phyloP scores from a whole-genome alignment of 2,113 vertebrate genomes.

The Percopsis transmontana region DNA sequence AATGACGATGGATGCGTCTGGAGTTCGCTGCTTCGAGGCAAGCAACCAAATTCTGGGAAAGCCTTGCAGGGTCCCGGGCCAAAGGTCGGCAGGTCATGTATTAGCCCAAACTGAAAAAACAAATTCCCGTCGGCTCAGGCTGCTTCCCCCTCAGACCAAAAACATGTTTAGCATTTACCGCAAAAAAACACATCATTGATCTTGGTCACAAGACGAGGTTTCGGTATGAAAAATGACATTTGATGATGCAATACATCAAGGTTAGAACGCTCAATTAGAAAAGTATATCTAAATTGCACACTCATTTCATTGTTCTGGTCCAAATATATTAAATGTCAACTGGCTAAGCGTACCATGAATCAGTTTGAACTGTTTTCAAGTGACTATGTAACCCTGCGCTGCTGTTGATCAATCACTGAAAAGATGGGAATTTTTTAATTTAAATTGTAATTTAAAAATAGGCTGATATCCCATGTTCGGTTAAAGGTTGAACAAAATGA shows the following conservation, averaged over 20 bases:
- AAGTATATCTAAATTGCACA: constrained; percentile 26
- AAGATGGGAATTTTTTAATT: constrained; percentile 9
- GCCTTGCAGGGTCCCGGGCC: constrained; percentile 42
- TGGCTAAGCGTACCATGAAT: constrained; percentile 47
- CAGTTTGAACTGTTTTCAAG: constrained; percentile 29
- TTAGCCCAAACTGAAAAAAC: constrained; percentile 52
- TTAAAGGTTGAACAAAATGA: constrained; percentile 23
- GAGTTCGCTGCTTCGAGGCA: constrained; percentile 56
- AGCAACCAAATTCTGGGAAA: constrained; percentile 65
- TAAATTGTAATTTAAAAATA: constrained; percentile 22
- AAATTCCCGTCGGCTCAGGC: constrained; percentile 58
- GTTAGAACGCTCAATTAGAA: constrained; percentile 59
- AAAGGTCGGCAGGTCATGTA: constrained; percentile 54
- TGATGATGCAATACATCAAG: constrained; percentile 53
- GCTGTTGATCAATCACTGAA: constrained; percentile 42
- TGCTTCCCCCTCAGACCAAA: constrained; percentile 51
- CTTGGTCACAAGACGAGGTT: constrained; percentile 31
- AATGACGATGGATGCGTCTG: constrained; percentile 65
- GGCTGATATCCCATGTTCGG: constrained; percentile 8
- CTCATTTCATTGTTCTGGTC: constrained; percentile 33
- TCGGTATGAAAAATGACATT: constrained; percentile 49
- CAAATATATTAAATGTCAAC: constrained; percentile 44
- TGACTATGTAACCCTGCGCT: constrained; percentile 22
- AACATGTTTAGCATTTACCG: constrained; percentile 58
- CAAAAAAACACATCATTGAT: constrained; percentile 57